phyloP scores from a whole-genome alignment of 2,797 vertebrate genomes.

The Sebastes steindachneri region DNA sequence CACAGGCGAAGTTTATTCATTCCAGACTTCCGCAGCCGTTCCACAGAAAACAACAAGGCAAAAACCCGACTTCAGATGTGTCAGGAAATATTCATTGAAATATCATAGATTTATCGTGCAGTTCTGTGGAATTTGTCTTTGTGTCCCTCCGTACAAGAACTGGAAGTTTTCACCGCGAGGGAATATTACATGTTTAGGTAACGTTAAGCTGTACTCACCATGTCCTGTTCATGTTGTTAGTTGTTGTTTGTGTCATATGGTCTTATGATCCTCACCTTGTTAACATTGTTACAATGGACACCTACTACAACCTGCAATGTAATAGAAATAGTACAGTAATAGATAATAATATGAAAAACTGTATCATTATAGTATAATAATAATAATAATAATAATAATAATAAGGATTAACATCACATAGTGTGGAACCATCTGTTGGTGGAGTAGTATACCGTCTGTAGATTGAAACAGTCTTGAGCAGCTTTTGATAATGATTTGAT shows the following conservation, averaged over 20 bases:
- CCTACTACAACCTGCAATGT: neutral
- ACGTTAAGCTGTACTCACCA: neutral
- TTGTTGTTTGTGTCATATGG: constrained; percentile 19
- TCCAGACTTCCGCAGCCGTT: neutral
- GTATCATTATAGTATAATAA: neutral
- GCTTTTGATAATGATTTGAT: neutral
- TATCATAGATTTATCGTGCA: neutral
- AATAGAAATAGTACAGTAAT: neutral
- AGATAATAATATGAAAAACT: neutral
- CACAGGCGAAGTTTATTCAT: constrained; percentile 13
- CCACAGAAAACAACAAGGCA: neutral
- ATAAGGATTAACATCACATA: neutral
- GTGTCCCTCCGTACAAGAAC: neutral
- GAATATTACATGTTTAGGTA: neutral
- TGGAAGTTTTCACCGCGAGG: neutral
- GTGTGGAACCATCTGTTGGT: neutral
- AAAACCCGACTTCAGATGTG: neutral
- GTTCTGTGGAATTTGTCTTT: neutral
- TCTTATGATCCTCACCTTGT: constrained; percentile 3
- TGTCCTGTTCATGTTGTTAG: neutral
- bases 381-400: neutral
- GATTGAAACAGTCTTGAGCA: too few relatives aligned
- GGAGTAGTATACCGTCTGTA: neutral
- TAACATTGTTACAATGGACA: neutral
- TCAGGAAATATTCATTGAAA: neutral